phyloP scores from a whole-genome alignment of 2,113 vertebrate species.

The Castor canadensis region DNA sequence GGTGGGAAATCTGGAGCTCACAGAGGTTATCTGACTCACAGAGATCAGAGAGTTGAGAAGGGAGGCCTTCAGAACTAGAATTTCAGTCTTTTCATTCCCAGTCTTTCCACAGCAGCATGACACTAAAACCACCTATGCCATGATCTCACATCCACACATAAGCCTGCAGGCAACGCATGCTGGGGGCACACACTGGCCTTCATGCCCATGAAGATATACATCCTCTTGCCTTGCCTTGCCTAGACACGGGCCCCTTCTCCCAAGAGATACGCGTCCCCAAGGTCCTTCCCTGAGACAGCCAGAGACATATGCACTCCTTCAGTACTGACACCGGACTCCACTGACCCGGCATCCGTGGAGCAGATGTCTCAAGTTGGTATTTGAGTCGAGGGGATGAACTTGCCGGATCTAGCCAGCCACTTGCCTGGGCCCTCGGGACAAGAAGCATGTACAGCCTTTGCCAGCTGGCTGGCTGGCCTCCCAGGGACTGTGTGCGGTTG shows the following conservation, averaged over 20 bases:
- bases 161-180: background rate
- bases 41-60: background rate
- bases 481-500: slow-evolving; percentile 37
- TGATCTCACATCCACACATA: background rate
- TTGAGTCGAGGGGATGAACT: slow-evolving; percentile 39
- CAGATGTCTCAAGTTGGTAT: slow-evolving; percentile 62
- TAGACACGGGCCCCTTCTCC: background rate
- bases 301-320: background rate
- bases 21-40: background rate
- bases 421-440: slow-evolving; percentile 37
- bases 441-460: slow-evolving; percentile 34
- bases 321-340: background rate
- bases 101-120: background rate
- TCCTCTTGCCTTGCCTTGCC: background rate
- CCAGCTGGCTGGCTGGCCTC: slow-evolving; percentile 64
- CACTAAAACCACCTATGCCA: too few species aligned
- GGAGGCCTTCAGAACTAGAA: background rate
- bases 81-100: background rate
- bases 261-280: background rate
- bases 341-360: background rate
- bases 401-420: slow-evolving; percentile 59
- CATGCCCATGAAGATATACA: background rate
- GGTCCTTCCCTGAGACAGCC: background rate
- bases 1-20: slow-evolving; percentile 39
- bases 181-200: background rate